Evolutionary conservation across 2,888 invertebrate species (phyloP).

Genomic region (Acleris sparsana): DNA sequence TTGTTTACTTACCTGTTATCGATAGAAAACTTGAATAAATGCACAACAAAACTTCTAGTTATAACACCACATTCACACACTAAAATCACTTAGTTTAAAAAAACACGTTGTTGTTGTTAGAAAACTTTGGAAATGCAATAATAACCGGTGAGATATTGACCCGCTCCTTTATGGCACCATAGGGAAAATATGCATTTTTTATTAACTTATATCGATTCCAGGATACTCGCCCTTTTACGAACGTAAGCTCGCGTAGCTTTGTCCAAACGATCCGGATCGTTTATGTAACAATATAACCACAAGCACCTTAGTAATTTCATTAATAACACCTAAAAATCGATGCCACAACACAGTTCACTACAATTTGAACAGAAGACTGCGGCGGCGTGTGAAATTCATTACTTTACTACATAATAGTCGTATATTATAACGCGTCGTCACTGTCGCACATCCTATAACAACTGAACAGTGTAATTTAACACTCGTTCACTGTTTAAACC

Average conservation of each 20-base stretch:
- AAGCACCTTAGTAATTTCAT: constrained; percentile 80
- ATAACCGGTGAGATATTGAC: constrained; percentile 61
- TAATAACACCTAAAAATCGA: constrained; percentile 83
- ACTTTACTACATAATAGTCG: constrained; percentile 66
- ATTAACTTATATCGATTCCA: constrained; percentile 77
- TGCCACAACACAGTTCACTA: constrained; percentile 77
- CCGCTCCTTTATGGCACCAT: constrained; percentile 71
- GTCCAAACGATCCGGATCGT: constrained; percentile 57
- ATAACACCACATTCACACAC: constrained; percentile 58
- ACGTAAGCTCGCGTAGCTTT: constrained; percentile 50
- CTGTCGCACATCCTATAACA: constrained; percentile 45
- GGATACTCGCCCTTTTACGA: constrained; percentile 49
- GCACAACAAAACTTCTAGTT: constrained; percentile 47
- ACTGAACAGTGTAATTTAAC: constrained; percentile 45
- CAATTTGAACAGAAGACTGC: constrained; percentile 77
- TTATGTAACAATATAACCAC: constrained; percentile 69
- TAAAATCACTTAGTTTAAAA: constrained; percentile 52
- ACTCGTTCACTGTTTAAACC: constrained; percentile 48
- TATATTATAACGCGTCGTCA: constrained; percentile 45
- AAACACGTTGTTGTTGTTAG: constrained; percentile 46
- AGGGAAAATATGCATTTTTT: constrained; percentile 81
- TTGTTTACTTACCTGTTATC: constrained; percentile 72
- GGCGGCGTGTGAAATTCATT: constrained; percentile 76
- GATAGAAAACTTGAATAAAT: constrained; percentile 46
- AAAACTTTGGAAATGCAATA: constrained; percentile 56